Evolutionary conservation across 2,888 invertebrate genomes (phyloP).

Genomic region (Sicus ferrugineus): DNA sequence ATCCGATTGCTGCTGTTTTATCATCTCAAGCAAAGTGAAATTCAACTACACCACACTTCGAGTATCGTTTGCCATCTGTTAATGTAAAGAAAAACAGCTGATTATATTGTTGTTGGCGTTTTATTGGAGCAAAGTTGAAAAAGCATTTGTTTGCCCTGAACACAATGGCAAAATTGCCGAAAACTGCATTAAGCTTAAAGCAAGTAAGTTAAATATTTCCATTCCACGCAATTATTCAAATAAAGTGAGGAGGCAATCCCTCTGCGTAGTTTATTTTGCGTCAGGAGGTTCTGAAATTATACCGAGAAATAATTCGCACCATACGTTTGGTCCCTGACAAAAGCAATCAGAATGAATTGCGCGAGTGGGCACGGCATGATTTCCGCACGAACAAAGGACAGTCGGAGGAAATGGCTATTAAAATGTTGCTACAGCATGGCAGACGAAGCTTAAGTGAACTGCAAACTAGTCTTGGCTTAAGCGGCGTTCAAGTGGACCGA

Average conservation of each 20-base stretch:
- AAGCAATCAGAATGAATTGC: constrained; percentile 71
- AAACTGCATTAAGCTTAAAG: constrained; percentile 68
- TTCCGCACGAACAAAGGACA: constrained; percentile 76
- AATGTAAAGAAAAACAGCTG: constrained; percentile 23
- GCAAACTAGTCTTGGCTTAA: constrained; percentile 70
- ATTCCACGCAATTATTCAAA: neutral
- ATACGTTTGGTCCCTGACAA: constrained; percentile 73
- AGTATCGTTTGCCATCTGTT: neutral
- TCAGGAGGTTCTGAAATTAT: constrained; percentile 79
- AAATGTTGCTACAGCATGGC: constrained; percentile 75
- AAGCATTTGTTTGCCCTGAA: neutral
- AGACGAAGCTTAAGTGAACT: constrained; percentile 75
- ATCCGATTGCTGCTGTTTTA: no score
- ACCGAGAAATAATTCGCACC: constrained; percentile 76
- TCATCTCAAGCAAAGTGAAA: no score
- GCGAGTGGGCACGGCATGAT: constrained; percentile 77
- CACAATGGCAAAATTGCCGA: constrained; percentile 62
- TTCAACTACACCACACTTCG: neutral
- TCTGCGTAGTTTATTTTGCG: constrained; percentile 78
- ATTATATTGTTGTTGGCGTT: neutral
- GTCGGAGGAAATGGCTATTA: constrained; percentile 77
- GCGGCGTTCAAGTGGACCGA: constrained; percentile 54
- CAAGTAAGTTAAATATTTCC: constrained; percentile 65
- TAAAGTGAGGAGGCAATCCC: no score
- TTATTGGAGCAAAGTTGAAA: no score